Conservation (phyloP, 1,140 invertebrate species). For the Centruroides vittatus region DNA sequence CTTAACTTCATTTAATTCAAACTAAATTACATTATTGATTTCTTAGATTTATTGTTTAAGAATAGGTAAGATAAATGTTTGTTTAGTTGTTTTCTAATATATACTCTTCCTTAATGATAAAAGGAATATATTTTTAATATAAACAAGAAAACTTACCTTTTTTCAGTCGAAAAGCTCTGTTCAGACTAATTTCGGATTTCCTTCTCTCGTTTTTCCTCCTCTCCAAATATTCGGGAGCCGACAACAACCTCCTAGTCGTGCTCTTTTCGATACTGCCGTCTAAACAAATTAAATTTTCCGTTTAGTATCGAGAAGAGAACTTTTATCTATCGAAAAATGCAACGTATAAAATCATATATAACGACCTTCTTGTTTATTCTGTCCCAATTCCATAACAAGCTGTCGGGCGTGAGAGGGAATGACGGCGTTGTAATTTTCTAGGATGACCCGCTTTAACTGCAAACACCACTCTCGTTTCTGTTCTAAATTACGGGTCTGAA, state of each 20-base stretch:
- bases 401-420: slow-evolving; percentile 87
- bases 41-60: no score
- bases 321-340: no score
- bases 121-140: background rate
- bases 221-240: slow-evolving; percentile 81
- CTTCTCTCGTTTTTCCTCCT: slow-evolving; percentile 52
- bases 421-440: slow-evolving; percentile 85
- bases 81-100: no score
- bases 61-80: no score
- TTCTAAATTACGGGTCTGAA: slow-evolving; percentile 59
- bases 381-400: slow-evolving; percentile 66
- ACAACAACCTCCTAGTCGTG: slow-evolving; percentile 53
- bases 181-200: slow-evolving; percentile 36
- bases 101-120: no score
- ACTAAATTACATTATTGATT: no score
- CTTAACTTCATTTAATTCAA: no score
- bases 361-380: slow-evolving; percentile 17
- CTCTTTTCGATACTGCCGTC: slow-evolving; percentile 27
- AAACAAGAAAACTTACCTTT: slow-evolving; percentile 7
- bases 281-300: background rate
- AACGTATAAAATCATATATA: background rate
- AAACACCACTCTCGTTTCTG: slow-evolving; percentile 89
- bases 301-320: no score
- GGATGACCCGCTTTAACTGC: slow-evolving; percentile 76
- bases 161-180: slow-evolving; percentile 15